Base-by-base conservation (phyloP, 2,797 vertebrate species). In the Mallotus villosus region DNA sequence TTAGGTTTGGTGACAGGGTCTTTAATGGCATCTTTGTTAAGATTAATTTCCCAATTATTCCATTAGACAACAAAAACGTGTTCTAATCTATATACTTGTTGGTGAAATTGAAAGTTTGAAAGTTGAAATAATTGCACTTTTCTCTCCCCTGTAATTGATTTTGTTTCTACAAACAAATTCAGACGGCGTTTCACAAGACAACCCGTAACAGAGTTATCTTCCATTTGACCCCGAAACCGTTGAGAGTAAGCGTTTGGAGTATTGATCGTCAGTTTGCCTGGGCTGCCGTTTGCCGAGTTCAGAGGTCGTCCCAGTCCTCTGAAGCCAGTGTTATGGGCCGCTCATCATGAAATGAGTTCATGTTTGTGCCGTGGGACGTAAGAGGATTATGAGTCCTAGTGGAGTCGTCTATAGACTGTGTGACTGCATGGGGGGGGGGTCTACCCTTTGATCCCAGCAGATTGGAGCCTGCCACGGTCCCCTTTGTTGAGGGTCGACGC, bases 331-430 rank as follows among this genome's bases (percentile, higher is more conserved):
- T 24, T 24, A 27, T 63, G 34, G 63, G 22, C 24, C 11, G 22
- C 21, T 21, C 34, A 21, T 65, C 63, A 19, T 67, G 24, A 29
- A 67, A 49, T 53, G 41, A 67, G 59, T 68, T 71, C 68, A 71
- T 55, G 62, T 80, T 77, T 76, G 58, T 61, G 22, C 68, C 73
- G 74, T 7, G 63, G 63, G 74, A 68, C 29, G 63, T 74, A 74
- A 76, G 60, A 41, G 63, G 61, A 70, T 73, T 74, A 62, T 60
- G 37, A 24, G 70, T 51, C 70, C 29, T 55, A 49, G 55, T 49
- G 32, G 53, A 67, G 60, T 24, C 32, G 41, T 12, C 60, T 8
- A 32, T 34, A 32, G 41, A 63, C 62, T 21, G 61, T 51, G 19
- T 41, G 65, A 62, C 37, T 9, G 21, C 41, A 65, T 16, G 27